These are phyloP conservation scores for Psammodynastes pulverulentus DNA, from an alignment of 2,113 vertebrate species.

Conservation along the genomic window DNA sequence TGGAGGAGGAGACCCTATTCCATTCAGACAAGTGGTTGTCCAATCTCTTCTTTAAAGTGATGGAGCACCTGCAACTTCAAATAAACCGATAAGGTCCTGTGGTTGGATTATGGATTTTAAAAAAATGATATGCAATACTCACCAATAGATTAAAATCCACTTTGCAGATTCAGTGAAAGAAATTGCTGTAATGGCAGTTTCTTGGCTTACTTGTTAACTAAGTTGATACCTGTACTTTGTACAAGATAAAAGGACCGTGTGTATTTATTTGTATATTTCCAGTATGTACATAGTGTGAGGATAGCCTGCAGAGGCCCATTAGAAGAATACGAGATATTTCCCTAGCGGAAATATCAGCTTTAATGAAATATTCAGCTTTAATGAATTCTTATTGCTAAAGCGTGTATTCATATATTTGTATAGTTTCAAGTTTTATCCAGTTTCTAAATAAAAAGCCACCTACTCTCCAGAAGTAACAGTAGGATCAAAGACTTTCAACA, in stretches of 20 bases:
- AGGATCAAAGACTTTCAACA: neutral
- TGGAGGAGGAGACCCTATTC: neutral
- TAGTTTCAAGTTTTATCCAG: neutral
- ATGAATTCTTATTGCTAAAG: neutral
- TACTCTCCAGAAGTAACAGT: neutral
- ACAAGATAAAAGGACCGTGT: neutral
- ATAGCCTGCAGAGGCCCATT: neutral
- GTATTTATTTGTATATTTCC: neutral
- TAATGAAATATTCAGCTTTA: neutral
- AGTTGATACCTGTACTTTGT: neutral
- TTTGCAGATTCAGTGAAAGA: neutral
- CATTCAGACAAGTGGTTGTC: neutral
- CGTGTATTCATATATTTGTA: neutral
- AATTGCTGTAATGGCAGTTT: neutral
- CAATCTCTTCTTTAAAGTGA: neutral
- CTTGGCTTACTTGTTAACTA: neutral
- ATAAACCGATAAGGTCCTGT: neutral
- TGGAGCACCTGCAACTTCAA: neutral
- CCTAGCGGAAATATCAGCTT: no score
- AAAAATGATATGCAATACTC: neutral
- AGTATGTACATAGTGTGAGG: neutral
- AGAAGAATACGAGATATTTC: neutral
- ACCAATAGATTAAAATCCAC: neutral
- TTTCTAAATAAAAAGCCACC: neutral
- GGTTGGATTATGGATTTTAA: neutral